Base-by-base conservation (phyloP, 2,888 invertebrate species). In the Ectemnius continuus region DNA sequence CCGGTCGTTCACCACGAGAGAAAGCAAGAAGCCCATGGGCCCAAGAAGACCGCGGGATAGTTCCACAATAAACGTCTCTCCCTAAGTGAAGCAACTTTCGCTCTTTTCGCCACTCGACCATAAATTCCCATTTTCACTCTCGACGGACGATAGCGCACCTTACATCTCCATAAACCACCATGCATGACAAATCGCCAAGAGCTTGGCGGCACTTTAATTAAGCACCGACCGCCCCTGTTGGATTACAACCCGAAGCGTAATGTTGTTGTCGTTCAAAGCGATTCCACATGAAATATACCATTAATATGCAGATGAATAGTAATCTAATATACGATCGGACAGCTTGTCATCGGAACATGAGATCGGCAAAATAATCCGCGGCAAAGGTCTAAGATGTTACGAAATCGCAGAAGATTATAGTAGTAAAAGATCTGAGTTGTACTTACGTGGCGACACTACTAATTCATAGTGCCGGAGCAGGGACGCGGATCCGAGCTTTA, bases 21-120 rank as follows among this genome's bases (percentile, higher is more conserved):
- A 80, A 81, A 78, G 81, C 67, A 58, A 60, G 63, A 70, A 57
- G 77, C 26, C 63, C 18, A 59, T 56, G 66, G 57, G 59, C 61
- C 60, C 70, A 64, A 67, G 48, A 56, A 47, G 59, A 56, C 70
- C 58, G 36, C 69, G 48, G 59, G 72, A 74, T 70, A 75, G 72
- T 57, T 52, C 65, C 65, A 70, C 68, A 80, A 72, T 69, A 64
- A 69, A 58, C 56, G 71, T 67, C 64, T 70, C 66, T 70, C 67
- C 67, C 56, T 59, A 66, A 72, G 81, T 71, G 76, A 69, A 72
- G 73, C 74, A 62, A 75, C 82, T 82, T 82, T 82, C 81, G 75
- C 80, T 83, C 69, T 82, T 81, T 81, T 73, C 81, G 80, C 79
- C 70, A 47, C 74, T 70, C 76, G 70, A 65, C 67, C 71, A 71